phyloP scores from a whole-genome alignment of 1,140 invertebrate genomes.

The Trichomalopsis sarcophagae region DNA sequence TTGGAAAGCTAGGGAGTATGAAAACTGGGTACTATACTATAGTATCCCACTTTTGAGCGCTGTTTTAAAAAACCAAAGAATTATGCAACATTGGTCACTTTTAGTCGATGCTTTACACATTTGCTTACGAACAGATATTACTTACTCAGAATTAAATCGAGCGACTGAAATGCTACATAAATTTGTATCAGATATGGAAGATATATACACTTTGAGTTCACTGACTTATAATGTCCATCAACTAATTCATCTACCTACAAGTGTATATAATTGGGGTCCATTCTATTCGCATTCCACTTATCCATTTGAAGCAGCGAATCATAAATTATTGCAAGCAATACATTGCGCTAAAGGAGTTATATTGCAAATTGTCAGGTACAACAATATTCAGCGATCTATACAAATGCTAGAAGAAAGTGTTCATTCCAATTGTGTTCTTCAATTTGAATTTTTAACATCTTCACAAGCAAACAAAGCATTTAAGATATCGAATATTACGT shows the following conservation, averaged over 20 bases:
- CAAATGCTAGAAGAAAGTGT: too few species aligned
- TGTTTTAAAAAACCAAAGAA: not conserved
- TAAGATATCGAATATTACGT: not conserved
- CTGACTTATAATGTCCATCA: too few species aligned
- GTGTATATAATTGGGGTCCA: not conserved
- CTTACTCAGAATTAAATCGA: not conserved
- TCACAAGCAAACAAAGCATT: not conserved
- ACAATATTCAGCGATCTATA: too few species aligned
- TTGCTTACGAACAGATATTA: not conserved
- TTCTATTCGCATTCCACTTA: constrained; percentile 18
- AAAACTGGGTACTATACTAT: constrained; percentile 1
- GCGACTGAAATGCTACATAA: constrained; percentile 2
- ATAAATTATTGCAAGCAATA: not conserved
- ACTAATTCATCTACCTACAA: too few species aligned
- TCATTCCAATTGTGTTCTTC: too few species aligned
- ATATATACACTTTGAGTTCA: not conserved
- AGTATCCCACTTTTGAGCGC: constrained; percentile 41
- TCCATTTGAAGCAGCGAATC: constrained; percentile 7
- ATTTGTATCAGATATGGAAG: constrained; percentile 27
- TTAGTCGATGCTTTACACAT: not conserved
- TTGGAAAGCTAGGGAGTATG: constrained; percentile 53
- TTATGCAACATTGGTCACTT: constrained; percentile 39
- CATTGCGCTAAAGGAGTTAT: constrained; percentile 11
- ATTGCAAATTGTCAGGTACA: too few species aligned
- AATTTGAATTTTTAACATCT: too few species aligned